Percentiles rank a stretch among this genome's conserved stretches.
These are phyloP conservation scores for Pogonophryne albipinna DNA, from an alignment of 2,797 vertebrate species.

Conservation along the genomic window DNA sequence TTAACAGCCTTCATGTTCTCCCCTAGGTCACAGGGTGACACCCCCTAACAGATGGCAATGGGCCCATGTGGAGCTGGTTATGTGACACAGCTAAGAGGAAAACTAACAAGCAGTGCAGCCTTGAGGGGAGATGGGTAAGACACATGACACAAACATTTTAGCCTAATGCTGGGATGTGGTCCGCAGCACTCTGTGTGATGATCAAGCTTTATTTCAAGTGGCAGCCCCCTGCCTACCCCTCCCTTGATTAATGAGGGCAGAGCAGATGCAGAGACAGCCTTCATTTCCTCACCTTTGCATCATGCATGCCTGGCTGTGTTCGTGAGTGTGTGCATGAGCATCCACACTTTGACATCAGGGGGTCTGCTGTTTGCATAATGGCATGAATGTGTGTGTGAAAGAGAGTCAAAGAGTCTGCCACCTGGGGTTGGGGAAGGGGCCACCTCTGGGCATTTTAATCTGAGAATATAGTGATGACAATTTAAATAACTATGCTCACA, in stretches of 20 bases:
- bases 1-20: constrained; percentile 61
- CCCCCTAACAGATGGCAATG: constrained; percentile 62
- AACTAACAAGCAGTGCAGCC: constrained; percentile 60
- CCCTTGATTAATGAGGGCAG: constrained; percentile 78
- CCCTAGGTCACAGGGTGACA: constrained; percentile 56
- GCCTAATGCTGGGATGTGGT: constrained; percentile 57
- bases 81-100: constrained; percentile 45
- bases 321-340: constrained; percentile 20
- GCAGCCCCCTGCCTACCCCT: constrained; percentile 68
- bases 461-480: background rate
- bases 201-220: constrained; percentile 70
- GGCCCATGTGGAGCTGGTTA: constrained; percentile 35
- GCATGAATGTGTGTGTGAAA: background rate
- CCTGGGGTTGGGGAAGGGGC: background rate
- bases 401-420: background rate
- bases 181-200: constrained; percentile 49
- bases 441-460: background rate
- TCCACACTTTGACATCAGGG: constrained; percentile 7
- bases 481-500: constrained; percentile 1
- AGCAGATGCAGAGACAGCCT: constrained; percentile 75
- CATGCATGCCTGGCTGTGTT: constrained; percentile 54
- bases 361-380: background rate
- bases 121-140: constrained; percentile 44
- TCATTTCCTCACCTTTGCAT: constrained; percentile 70
- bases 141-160: constrained; percentile 51